Evolutionary conservation across 2,797 vertebrate species (phyloP).

Genomic region (Oreonectes daqikongensis): DNA sequence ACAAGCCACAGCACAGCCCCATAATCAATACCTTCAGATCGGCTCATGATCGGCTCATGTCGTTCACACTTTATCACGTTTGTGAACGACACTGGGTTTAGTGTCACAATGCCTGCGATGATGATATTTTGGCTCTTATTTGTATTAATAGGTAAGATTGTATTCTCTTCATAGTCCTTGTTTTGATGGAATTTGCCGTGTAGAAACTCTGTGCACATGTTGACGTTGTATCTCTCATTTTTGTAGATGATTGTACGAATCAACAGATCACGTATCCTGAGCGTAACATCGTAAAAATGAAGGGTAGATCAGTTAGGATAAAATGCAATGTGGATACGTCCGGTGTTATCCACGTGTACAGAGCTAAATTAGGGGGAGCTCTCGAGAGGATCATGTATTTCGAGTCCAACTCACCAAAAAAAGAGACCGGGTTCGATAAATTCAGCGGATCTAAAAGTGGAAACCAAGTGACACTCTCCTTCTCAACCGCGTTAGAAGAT

Average conservation of each 20-base stretch:
- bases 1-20: background rate
- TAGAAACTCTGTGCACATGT: no score
- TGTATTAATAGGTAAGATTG: constrained; percentile 34
- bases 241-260: background rate
- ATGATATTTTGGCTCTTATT: background rate
- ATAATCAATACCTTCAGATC: background rate
- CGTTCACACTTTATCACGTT: background rate
- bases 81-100: background rate
- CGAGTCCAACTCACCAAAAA: background rate
- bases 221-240: background rate
- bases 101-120: background rate
- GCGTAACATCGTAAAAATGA: background rate
- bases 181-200: background rate
- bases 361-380: background rate
- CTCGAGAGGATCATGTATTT: background rate
- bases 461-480: background rate
- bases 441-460: background rate
- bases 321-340: background rate
- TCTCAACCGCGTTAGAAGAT: background rate
- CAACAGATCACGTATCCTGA: background rate
- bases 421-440: background rate
- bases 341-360: background rate
- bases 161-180: background rate
- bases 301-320: background rate
- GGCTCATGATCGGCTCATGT: background rate